These are phyloP conservation scores for Rhinogobio ventralis DNA, from an alignment of 2,797 vertebrate species.

Conservation along the genomic window DNA sequence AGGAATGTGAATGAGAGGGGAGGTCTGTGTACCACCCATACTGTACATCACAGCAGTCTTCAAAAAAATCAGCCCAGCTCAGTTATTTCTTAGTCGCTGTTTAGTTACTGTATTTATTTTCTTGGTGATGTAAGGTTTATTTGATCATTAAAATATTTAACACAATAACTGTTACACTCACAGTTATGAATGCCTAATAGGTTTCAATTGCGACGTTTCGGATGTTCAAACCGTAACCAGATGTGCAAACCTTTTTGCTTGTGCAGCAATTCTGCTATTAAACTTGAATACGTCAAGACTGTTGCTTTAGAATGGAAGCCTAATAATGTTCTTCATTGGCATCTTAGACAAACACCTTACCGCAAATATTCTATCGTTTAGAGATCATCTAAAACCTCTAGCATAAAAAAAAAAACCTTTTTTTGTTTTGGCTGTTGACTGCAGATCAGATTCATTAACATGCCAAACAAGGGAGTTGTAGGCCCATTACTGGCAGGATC, in stretches of 20 bases:
- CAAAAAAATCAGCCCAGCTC: not conserved
- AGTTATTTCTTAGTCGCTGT: not conserved
- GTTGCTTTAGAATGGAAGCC: not conserved
- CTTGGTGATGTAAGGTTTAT: not conserved
- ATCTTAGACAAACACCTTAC: conserved; percentile 2
- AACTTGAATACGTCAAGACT: not conserved
- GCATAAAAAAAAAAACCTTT: not conserved
- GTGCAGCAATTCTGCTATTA: not conserved
- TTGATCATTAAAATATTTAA: not conserved
- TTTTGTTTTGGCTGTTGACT: conserved; percentile 15
- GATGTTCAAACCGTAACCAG: not conserved
- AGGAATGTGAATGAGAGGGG: conserved; percentile 46
- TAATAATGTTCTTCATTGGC: not conserved
- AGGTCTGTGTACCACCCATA: conserved; percentile 49
- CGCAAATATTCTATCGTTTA: not conserved
- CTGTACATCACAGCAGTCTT: conserved; percentile 18
- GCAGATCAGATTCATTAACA: conserved; percentile 20
- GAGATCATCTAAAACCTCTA: not conserved
- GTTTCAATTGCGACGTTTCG: not conserved
- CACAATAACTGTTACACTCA: not conserved
- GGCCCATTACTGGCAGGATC: conserved; percentile 42
- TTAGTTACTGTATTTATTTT: not conserved
- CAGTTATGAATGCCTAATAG: not conserved
- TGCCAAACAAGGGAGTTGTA: conserved; percentile 30
- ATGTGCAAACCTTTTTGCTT: not conserved